Evolutionary conservation across 2,888 invertebrate genomes (phyloP), one percentile per base, ranked within the genome.

Genomic region (Lydus trimaculatus): DNA sequence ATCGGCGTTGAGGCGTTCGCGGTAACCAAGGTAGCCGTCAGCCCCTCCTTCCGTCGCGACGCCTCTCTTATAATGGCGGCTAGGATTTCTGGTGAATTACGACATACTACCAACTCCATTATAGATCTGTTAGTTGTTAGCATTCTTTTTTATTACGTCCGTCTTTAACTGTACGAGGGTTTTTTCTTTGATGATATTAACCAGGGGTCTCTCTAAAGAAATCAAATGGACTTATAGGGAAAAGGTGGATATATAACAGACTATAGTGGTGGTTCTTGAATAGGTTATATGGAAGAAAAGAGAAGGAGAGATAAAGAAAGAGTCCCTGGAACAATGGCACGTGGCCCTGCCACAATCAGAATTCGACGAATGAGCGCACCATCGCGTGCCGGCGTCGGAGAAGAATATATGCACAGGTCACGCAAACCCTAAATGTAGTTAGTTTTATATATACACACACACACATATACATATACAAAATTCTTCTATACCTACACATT

Each of bases 371-470:
- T 75, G 80, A 79, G 79, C 80, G 80, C 77, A 64, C 79, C 78
- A 81, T 82, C 80, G 82, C 82, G 82, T 81, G 82, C 79, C 78
- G 73, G 76, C 76, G 77, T 75, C 77, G 77, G 75, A 74, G 70
- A 78, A 74, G 81, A 80, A 81, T 80, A 82, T 81, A 79, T 76
- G 79, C 77, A 72, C 76, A 72, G 78, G 82, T 84, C 83, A 82
- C 83, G 83, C 82, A 75, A 84, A 72, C 58, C 79, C 79, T 75
- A 80, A 83, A 83, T 82, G 81, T 82, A 81, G 79, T 82, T 81
- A 80, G 79, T 79, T 79, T 78, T 56, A 56, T 56, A 20, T 23
- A 52, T 3, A 52, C 52, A 52, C 52, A 52, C 52, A 56, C 73
- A 70, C 66, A 63, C 28, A 52, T 17, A 39, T 25, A 61, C 36